These are phyloP conservation scores for Rhombomys opimus DNA, from an alignment of 2,113 vertebrate species.

Conservation along the genomic window DNA sequence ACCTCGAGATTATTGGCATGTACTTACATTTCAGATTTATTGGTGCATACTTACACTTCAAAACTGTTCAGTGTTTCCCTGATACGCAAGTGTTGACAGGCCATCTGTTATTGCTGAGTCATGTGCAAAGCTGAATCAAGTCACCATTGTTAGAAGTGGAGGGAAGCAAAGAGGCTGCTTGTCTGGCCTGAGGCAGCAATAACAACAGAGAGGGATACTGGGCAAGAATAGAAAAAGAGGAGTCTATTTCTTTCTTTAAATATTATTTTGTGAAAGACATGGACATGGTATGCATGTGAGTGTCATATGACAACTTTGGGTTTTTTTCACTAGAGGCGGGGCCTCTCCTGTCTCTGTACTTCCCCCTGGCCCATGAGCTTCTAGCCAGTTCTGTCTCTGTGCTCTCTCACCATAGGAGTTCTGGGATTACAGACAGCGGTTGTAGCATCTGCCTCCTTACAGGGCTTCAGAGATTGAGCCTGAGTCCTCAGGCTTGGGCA, in stretches of 20 bases:
- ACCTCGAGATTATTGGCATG: not conserved
- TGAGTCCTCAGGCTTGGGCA: not conserved
- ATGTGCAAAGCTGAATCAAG: not conserved
- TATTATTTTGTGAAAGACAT: not conserved
- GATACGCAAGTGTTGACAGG: not conserved
- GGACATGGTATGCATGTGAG: fast-evolving
- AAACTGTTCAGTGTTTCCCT: not conserved
- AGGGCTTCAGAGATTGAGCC: too few species aligned
- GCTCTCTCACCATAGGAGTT: not conserved
- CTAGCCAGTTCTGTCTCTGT: not conserved
- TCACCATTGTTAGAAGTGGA: not conserved
- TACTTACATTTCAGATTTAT: not conserved
- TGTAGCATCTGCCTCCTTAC: not conserved
- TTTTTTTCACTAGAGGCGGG: not conserved
- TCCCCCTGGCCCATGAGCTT: not conserved
- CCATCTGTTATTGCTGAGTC: not conserved
- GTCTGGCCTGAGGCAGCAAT: not conserved
- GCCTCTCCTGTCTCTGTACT: not conserved
- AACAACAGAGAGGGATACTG: not conserved
- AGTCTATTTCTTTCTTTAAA: not conserved
- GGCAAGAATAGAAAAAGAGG: not conserved
- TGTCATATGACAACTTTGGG: not conserved
- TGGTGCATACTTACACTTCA: not conserved
- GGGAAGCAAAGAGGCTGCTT: not conserved
- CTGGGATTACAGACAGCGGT: too few species aligned